Percentiles rank a stretch among this genome's conserved stretches.
Conservation (phyloP, 2,113 vertebrate species). For the Monarcha castaneiventris region DNA sequence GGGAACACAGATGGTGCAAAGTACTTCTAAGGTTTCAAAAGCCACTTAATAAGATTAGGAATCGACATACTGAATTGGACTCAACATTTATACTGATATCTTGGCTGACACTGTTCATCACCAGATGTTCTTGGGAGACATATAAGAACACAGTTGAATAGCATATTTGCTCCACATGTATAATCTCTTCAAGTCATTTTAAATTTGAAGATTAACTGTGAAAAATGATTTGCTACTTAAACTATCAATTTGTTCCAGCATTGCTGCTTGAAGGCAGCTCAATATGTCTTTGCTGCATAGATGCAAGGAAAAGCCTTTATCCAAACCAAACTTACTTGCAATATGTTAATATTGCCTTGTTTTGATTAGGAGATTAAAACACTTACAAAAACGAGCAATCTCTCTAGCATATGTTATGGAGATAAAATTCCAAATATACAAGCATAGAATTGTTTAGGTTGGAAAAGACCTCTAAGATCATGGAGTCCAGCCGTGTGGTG, state of each 20-base stretch:
- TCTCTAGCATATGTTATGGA: background rate
- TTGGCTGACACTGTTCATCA: background rate
- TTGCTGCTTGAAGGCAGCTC: constrained; percentile 11
- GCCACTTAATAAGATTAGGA: constrained; percentile 48
- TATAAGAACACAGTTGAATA: background rate
- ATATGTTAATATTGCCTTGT: background rate
- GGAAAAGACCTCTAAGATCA: background rate
- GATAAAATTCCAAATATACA: background rate
- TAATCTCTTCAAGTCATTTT: constrained; percentile 41
- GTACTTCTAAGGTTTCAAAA: constrained; percentile 27
- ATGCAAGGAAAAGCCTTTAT: background rate
- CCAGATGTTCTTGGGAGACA: constrained; percentile 1
- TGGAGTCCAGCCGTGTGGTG: rapidly evolving
- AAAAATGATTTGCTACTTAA: constrained; percentile 32
- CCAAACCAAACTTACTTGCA: background rate
- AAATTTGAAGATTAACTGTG: constrained; percentile 42
- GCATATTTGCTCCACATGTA: background rate
- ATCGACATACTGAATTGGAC: constrained; percentile 17
- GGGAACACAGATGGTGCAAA: background rate
- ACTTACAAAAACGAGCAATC: background rate
- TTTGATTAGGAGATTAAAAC: background rate
- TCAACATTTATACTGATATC: background rate
- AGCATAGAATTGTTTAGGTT: background rate
- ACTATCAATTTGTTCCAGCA: background rate
- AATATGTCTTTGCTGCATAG: background rate